A percentile compares a stretch with the other conserved stretches of the same genome.
Evolutionary conservation across 2,797 vertebrate genomes (phyloP).

Genomic region (Pangasius djambal): DNA sequence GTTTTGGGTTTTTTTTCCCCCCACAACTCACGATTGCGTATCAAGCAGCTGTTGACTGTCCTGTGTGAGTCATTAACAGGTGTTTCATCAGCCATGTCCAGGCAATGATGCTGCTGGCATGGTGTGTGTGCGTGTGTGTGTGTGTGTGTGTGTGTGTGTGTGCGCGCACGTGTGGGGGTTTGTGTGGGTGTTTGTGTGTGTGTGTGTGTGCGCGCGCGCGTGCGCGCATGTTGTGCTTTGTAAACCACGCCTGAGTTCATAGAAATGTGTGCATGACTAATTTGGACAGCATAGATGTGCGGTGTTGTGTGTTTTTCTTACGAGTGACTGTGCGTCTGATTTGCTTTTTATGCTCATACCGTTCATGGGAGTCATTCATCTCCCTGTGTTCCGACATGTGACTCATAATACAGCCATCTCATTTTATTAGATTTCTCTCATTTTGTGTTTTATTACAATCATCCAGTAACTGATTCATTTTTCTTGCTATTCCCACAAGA

Average conservation of each 20-base stretch:
- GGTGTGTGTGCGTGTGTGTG: constrained; percentile 33
- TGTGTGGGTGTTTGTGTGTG: constrained; percentile 22
- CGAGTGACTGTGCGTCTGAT: constrained; percentile 34
- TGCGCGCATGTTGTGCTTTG: constrained; percentile 42
- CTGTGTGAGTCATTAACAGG: constrained; percentile 61
- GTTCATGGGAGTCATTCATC: constrained; percentile 16
- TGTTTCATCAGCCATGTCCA: constrained; percentile 61
- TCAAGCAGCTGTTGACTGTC: constrained; percentile 53
- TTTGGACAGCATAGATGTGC: not conserved
- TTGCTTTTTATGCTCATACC: constrained; percentile 30
- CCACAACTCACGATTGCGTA: constrained; percentile 35
- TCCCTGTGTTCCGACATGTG: constrained; percentile 26
- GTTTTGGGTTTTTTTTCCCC: not conserved
- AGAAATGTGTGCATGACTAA: constrained; percentile 66
- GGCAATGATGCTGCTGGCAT: constrained; percentile 44
- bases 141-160: constrained; percentile 22
- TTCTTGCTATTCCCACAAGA: not conserved
- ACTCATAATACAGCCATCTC: constrained; percentile 21
- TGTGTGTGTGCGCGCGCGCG: constrained; percentile 12
- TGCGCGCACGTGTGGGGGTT: constrained; percentile 33
- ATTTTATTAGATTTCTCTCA: constrained; percentile 19
- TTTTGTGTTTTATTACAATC: not conserved
- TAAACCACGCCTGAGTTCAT: constrained; percentile 15
- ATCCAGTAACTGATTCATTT: not conserved
- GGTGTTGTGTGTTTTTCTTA: constrained; percentile 4